phyloP scores from a whole-genome alignment of 2,888 invertebrate species.

The Operophtera brumata region DNA sequence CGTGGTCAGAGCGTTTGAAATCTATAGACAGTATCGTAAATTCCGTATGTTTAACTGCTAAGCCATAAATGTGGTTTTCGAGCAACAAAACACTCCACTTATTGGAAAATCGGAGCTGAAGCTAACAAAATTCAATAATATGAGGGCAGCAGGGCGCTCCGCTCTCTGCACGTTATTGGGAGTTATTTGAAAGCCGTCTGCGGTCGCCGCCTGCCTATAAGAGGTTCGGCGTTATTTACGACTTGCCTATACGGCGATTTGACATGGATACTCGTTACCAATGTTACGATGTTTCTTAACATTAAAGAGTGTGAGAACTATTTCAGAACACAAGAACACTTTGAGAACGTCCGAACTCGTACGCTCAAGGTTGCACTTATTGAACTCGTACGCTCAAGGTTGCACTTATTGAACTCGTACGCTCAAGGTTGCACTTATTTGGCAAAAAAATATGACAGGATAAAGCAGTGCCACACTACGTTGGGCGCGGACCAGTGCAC shows the following conservation, averaged over 20 bases:
- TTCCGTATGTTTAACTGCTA: conserved; percentile 11
- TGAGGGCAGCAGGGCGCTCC: conserved; percentile 38
- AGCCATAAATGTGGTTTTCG: conserved; percentile 29
- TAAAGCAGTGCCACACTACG: too few relatives aligned
- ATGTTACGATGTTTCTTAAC: conserved; percentile 14
- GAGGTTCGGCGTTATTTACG: conserved; percentile 45
- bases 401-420: too few relatives aligned
- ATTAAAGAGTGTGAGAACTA: conserved; percentile 7
- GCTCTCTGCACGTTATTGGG: conserved; percentile 50
- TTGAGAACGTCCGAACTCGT: background rate
- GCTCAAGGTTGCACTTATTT: too few relatives aligned
- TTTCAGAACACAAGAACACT: background rate
- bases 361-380: too few relatives aligned
- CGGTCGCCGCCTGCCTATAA: conserved; percentile 45
- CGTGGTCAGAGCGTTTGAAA: background rate
- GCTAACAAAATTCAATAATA: conserved; percentile 59
- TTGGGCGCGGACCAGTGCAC: too few relatives aligned
- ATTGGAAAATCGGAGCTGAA: conserved; percentile 52
- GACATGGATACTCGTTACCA: conserved; percentile 30
- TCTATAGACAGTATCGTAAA: background rate
- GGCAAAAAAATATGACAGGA: too few relatives aligned
- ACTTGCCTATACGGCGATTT: conserved; percentile 37
- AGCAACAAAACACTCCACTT: conserved; percentile 51
- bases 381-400: too few relatives aligned
- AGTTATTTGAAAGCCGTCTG: conserved; percentile 58